Base-by-base conservation (phyloP, 2,797 vertebrate genomes). In the Pangasius sanitwongsei region DNA sequence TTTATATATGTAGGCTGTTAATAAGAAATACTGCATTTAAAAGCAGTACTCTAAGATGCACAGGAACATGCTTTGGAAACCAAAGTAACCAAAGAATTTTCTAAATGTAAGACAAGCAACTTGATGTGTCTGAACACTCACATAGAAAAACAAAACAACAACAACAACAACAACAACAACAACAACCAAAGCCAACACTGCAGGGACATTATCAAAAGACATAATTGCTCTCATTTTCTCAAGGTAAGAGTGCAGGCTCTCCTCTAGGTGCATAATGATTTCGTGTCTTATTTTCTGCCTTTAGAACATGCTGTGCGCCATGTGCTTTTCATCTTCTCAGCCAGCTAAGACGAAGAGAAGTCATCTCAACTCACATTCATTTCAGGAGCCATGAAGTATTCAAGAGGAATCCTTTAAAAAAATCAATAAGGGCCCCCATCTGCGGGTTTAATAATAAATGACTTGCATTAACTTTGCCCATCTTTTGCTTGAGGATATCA, bases 381-480 rank as follows among this genome's bases (percentile, higher is more conserved):
- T 83, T 78, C 83, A 85, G 86, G 83, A 72, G 85, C 57, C 4
- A 5, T 31, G 8, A 31, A 44, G 61, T 53, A 53, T 65, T 70
- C 77, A 61, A 87, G 88, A 69, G 44, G 7, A n/a, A 65, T n/a
- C 63, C 57, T 59, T 23, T 59, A 41, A 41, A 41, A 48, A 53
- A 88, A 72, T 91, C 57, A 18, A 70, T 88, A 67, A 61, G 85
- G 7, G 74, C 59, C 63, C 59, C 48, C 55, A 85, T 86, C 50
- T 87, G 55, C 23, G 20, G 81, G n/a, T 59, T 82, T 87, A 59
- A 92, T 87, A 92, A 91, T 89, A 63, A 74, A 92, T 89, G 89
- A 85, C 86, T 88, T 85, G 44, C 89, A 90, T 92, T 90, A 91
- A 34, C 67, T 34, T 34, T 70, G 67, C 13, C 31, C 44, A 25